Percentiles rank a stretch among this genome's conserved stretches.
These are phyloP conservation scores for Keiferia lycopersicella DNA, from an alignment of 2,888 invertebrate species.

Conservation along the genomic window DNA sequence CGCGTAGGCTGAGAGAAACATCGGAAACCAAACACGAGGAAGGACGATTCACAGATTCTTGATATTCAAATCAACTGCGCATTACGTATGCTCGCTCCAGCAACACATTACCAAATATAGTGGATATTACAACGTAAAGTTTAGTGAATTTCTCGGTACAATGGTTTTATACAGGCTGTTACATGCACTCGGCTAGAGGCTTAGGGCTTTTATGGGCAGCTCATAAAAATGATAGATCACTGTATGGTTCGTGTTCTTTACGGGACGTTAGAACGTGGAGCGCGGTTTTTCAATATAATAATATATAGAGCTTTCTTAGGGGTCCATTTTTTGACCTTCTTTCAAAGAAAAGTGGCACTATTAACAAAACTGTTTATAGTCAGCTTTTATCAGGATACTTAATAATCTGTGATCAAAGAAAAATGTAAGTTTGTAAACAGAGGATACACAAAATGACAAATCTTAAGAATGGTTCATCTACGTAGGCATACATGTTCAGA, in stretches of 20 bases:
- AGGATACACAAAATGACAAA: too few species aligned
- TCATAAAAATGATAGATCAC: conserved; percentile 78
- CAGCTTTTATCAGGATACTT: too few species aligned
- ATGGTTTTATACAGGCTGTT: conserved; percentile 74
- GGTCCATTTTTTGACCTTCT: neutral
- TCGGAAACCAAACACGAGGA: conserved; percentile 14
- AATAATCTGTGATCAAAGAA: too few species aligned
- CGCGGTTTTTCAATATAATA: conserved; percentile 11
- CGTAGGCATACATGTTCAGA: too few species aligned
- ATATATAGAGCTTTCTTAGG: neutral
- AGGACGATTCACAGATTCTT: conserved; percentile 18
- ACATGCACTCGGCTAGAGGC: conserved; percentile 73
- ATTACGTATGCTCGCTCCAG: conserved; percentile 32
- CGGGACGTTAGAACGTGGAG: conserved; percentile 37
- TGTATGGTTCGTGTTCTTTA: conserved; percentile 50
- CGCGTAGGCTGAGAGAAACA: neutral
- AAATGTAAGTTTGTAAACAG: too few species aligned
- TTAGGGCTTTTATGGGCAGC: conserved; percentile 68
- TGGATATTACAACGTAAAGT: conserved; percentile 58
- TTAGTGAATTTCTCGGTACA: conserved; percentile 66
- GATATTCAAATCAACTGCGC: conserved; percentile 27
- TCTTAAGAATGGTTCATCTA: too few species aligned
- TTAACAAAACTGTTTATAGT: neutral
- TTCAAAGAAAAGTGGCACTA: too few species aligned
- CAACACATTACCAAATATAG: conserved; percentile 52